Base-by-base conservation (phyloP, 2,888 invertebrate species). In the Tillus elongatus region DNA sequence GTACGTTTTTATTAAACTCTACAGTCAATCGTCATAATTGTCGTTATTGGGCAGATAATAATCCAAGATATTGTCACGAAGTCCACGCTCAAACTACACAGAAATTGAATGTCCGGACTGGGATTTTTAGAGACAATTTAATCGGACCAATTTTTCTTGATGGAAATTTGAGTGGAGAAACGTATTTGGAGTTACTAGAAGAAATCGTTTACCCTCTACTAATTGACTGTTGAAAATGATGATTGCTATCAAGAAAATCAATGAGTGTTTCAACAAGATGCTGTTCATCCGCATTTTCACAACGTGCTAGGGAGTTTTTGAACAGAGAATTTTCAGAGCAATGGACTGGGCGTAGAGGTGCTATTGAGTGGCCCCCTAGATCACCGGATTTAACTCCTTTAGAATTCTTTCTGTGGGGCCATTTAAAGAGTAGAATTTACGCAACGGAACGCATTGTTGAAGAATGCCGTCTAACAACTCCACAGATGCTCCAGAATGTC, bases 1-100 rank as follows among this genome's bases (percentile, higher is more conserved):
- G 40, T 32, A 34, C 26, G 12, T 40, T 37, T 28, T 37, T 33
- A 11, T 34, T 40, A 13, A 36, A 39, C 26, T 31, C 38, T 31
- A 2, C 15, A 24, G 40, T 40, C 3, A 33, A 40, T 33, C 33
- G 36, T 10, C 40, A 40, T 30, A 42, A 37, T 28, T 37, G 30
- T 29, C 33, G 37, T 2, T 42, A 40, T 13, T 34, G 27, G 27
- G 13, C 15, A 13, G 15, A 30, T 24, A 13, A n/a, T n/a, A 31
- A 36, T 31, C 19, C 30, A 10, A 19, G 6, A n/a, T 8, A 8
- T 19, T 15, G 13, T 30, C 13, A 4, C 13, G 14, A 15, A 13
- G 4, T 29, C 9, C 13, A 36, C 10, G 16, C 30, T 13, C 36
- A 15, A 31, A 30, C 13, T 31, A 36, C 35, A 13, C 37, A 11